Percentiles rank a stretch among this genome's conserved stretches.
phyloP scores from a whole-genome alignment of 2,797 vertebrate genomes.

The Gymnopithys bicolor region DNA sequence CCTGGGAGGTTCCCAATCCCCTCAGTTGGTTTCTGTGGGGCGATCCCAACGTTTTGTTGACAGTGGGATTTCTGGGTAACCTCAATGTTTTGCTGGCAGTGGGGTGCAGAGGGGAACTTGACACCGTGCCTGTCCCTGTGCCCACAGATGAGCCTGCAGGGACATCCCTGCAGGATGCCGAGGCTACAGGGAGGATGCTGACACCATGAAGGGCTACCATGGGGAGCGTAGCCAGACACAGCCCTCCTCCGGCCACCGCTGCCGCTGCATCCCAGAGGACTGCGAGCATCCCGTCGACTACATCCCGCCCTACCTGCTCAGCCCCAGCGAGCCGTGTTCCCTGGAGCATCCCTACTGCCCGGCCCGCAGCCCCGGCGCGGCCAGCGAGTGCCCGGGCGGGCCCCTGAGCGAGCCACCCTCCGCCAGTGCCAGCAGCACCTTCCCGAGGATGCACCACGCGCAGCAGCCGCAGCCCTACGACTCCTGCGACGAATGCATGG shows the following conservation, averaged over 20 bases:
- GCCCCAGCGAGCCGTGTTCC: constrained; percentile 81
- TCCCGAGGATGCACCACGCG: constrained; percentile 93
- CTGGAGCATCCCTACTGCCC: constrained; percentile 88
- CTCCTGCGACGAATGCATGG: constrained; percentile 95
- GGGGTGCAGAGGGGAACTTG: background rate
- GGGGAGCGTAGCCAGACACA: constrained; percentile 94
- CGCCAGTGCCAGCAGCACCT: constrained; percentile 89
- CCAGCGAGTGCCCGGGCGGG: constrained; percentile 81
- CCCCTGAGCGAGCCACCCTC: constrained; percentile 80
- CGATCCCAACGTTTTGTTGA: accelerated
- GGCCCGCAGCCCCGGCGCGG: constrained; percentile 76
- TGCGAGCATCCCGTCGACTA: constrained; percentile 83
- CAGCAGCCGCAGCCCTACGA: constrained; percentile 86
- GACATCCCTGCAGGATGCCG: constrained; percentile 64
- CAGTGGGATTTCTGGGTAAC: no score
- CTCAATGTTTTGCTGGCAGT: accelerated
- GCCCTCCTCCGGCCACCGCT: constrained; percentile 85
- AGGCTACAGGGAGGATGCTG: constrained; percentile 33
- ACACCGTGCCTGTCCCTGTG: background rate
- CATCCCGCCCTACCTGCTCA: constrained; percentile 78
- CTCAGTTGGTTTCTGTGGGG: accelerated
- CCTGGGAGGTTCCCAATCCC: background rate
- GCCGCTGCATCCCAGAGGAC: constrained; percentile 90
- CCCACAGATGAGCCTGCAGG: constrained; percentile 52
- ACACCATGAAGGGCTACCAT: constrained; percentile 87